Conservation (phyloP, 1,140 invertebrate genomes). For the Drosophila orena region DNA sequence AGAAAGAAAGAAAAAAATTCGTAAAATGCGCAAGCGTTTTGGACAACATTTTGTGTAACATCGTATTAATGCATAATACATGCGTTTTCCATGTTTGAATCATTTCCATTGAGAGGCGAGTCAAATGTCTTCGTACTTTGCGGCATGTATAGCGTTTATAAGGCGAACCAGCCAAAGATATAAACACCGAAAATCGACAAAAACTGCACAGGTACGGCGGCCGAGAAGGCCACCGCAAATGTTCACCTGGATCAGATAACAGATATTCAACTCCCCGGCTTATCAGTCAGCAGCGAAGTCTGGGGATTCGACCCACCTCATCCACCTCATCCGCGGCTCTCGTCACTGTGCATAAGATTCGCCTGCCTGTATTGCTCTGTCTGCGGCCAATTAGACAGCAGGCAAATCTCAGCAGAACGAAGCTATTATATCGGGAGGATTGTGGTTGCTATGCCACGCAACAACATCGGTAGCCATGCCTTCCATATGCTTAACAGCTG, state of each 20-base stretch:
- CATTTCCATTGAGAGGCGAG: neutral
- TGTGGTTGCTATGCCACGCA: neutral
- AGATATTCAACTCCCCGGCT: slow-evolving; percentile 2
- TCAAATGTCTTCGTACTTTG: too few species aligned
- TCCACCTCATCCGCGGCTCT: slow-evolving; percentile 4
- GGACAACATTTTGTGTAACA: neutral
- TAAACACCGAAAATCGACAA: neutral
- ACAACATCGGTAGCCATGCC: slow-evolving; percentile 3
- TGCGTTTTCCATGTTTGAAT: neutral
- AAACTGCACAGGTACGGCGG: slow-evolving; percentile 14
- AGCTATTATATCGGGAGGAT: neutral
- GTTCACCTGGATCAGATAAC: slow-evolving; percentile 12
- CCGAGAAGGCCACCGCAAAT: neutral
- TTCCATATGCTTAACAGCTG: slow-evolving; percentile 15
- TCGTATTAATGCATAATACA: neutral
- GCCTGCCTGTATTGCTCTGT: neutral
- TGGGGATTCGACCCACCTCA: too few species aligned
- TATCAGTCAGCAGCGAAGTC: slow-evolving; percentile 9
- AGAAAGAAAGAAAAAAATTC: neutral
- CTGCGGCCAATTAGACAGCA: slow-evolving; percentile 18
- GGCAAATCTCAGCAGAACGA: slow-evolving; percentile 6
- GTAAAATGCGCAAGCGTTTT: too few species aligned
- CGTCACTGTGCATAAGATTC: slow-evolving; percentile 12
- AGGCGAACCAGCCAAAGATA: neutral
- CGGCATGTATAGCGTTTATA: neutral